Evolutionary conservation across 2,113 vertebrate genomes (phyloP), one percentile per base, ranked within the genome.

Genomic region (Riparia riparia): DNA sequence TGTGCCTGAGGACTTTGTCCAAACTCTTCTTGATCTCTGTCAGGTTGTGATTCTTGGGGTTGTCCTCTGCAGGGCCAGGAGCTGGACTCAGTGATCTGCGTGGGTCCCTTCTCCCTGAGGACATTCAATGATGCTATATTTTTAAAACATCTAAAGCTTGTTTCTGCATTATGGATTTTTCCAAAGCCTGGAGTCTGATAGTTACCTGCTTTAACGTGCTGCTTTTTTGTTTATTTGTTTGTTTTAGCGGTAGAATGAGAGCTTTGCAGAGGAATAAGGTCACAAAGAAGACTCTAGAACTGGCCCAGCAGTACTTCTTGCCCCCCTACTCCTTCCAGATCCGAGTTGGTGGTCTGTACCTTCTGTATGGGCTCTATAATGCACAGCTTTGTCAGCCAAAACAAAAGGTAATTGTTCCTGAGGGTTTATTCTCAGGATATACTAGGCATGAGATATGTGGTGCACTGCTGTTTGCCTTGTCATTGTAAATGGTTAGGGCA

Each of bases 241-340:
- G 9, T 9, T 96, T 44, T 92, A 99, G 99, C 87, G 99, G 99
- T 14, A 97, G 91, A 34, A 93, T 98, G 50, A 98, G 97, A 88
- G 95, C 81, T 26, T 93, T 95, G 25, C 98, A 99, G 94, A 98
- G 96, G 93, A 98, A 98, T 53, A 86, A 71, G 6, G 98, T 99
- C 95, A 97, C 98, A 19, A 98, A 98, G 32, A 97, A 98, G 96
- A 96, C 97, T 15, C 96, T 99, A 66, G 97, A 98, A 54, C 45
- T 97, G 26, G 98, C 97, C 12, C 98, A 89, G 90, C 86, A 80
- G 12, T 99, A 98, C 93, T 98, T 99, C 89, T 90, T 99, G 64
- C 99, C 99, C 3, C 99, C 99, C 0, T 99, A 99, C 28, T 98
- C 98, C 50, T 99, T 99, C 97, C 99, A 99, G 97, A 99, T 99